Base-by-base conservation (phyloP, 2,888 invertebrate genomes). In the Macrosiphum euphorbiae region DNA sequence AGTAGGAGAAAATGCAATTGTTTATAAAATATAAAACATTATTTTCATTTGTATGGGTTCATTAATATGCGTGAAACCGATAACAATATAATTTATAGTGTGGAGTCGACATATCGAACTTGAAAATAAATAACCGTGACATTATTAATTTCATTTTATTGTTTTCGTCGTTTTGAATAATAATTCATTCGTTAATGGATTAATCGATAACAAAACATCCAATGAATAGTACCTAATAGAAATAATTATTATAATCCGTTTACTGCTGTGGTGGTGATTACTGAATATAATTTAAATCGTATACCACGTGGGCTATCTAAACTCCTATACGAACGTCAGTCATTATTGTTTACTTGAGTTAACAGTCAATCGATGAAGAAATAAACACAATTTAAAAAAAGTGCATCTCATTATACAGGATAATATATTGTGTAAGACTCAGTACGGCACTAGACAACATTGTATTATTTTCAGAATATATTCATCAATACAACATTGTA, bases 121-220 rank as follows among this genome's bases (percentile, higher is more conserved):
- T 61, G 16, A 61, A 89, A 89, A 41, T 41, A 89, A 7, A 61
- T 44, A 89, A 44, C 88, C 88, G 1, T 89, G 88, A 58, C 88
- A 89, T 89, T 44, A 89, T 89, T 44, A 28, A 44, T 89, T 89
- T n/a, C 20, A 41, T 89, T 61, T 16, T n/a, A 10, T 61, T 61
- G 58, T n/a, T 61, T 89, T 89, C 44, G 7, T 61, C 20, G 16
- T 58, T 61, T 89, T 61, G 88, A 89, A 89, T 89, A 44, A 89
- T 89, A 89, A 89, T 89, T 89, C 58, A 89, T 89, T 58, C 78
- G 20, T 35, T 35, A 61, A 44, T 61, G 41, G 3, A 26, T 35
- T 58, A 85, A 88, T 88, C 26, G 28, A 88, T 0, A 28, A 28
- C 24, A 44, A 26, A 85, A 44, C 44, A 85, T 85, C 28, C 44